Evolutionary conservation across 2,797 vertebrate species (phyloP).

Genomic region (Melopsittacus undulatus): DNA sequence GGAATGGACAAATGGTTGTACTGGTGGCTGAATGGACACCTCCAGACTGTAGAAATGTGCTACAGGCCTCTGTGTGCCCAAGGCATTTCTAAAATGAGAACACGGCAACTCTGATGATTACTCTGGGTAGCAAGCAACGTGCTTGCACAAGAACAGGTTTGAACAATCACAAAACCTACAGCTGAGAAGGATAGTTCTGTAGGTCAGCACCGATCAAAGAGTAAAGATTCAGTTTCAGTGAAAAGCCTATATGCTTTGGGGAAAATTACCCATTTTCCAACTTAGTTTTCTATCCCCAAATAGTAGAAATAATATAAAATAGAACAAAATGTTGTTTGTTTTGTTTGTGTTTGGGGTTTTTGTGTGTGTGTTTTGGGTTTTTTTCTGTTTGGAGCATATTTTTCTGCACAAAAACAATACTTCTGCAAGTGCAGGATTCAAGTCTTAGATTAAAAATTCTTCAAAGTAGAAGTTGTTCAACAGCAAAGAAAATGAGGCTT

Average conservation of each 20-base stretch:
- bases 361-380: background rate
- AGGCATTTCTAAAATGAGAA: background rate
- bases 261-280: background rate
- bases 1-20: background rate
- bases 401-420: background rate
- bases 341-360: background rate
- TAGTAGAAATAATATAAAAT: background rate
- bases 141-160: background rate
- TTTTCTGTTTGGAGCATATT: background rate
- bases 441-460: slow-evolving; percentile 9
- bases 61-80: background rate
- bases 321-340: background rate
- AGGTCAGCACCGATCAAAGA: background rate
- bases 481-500: slow-evolving; percentile 2
- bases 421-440: background rate
- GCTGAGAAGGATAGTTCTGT: background rate
- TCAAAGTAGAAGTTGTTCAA: background rate
- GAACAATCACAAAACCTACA: background rate
- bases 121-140: background rate
- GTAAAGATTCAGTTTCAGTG: background rate
- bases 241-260: background rate
- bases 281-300: background rate
- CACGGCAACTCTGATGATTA: background rate
- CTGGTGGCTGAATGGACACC: background rate
- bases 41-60: background rate